phyloP scores from a whole-genome alignment of 2,888 invertebrate species.

The Callosobruchus maculatus region DNA sequence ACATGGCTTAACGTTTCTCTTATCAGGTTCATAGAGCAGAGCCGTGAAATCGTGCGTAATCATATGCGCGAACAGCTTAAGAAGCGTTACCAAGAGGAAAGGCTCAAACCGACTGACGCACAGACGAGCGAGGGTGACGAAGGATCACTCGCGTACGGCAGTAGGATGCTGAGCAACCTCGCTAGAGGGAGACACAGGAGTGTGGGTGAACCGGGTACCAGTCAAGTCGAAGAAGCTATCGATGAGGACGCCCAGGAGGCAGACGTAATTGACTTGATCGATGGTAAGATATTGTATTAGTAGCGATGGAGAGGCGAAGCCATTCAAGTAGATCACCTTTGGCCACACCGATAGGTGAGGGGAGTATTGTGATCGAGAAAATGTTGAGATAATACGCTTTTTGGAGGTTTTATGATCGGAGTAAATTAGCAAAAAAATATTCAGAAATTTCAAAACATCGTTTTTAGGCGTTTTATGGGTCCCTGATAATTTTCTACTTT shows the following conservation, averaged over 20 bases:
- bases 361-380: too few relatives aligned
- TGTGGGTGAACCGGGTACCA: constrained; percentile 2
- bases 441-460: too few relatives aligned
- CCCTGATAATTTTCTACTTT: too few relatives aligned
- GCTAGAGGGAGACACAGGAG: constrained; percentile 28
- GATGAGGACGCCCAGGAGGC: constrained; percentile 6
- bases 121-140: not conserved
- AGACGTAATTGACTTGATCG: constrained; percentile 27
- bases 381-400: too few relatives aligned
- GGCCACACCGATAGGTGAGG: too few relatives aligned
- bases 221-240: not conserved
- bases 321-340: too few relatives aligned
- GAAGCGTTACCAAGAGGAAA: constrained; percentile 30
- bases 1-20: too few relatives aligned
- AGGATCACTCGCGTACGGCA: constrained; percentile 24
- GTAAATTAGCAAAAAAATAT: too few relatives aligned
- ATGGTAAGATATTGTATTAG: constrained; percentile 22
- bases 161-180: constrained; percentile 33
- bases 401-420: too few relatives aligned
- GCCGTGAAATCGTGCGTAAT: constrained; percentile 69
- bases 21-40: constrained; percentile 61
- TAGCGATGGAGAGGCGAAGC: too few relatives aligned
- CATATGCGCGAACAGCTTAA: constrained; percentile 36
- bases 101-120: constrained; percentile 9
- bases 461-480: too few relatives aligned